Conservation (phyloP, 2,113 vertebrate species). For the Campylorhamphus procurvoides region DNA sequence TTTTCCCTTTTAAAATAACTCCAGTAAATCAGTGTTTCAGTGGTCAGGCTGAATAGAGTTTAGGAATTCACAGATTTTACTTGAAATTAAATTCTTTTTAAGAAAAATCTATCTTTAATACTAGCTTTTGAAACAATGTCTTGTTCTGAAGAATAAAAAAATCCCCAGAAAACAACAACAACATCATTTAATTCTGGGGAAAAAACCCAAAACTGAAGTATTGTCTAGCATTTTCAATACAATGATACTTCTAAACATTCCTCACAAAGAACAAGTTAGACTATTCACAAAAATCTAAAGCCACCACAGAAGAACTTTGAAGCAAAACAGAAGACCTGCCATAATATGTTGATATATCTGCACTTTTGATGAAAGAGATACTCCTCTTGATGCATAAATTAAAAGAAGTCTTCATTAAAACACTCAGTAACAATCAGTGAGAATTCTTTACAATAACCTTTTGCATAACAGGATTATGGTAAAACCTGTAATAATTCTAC, state of each 20-base stretch:
- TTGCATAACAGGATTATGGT: not conserved
- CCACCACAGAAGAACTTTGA: not conserved
- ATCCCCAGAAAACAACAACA: not conserved
- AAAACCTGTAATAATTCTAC: not conserved
- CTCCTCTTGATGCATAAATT: not conserved
- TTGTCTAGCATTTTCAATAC: not conserved
- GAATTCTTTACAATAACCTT: not conserved
- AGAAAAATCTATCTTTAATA: not conserved
- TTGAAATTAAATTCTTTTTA: not conserved
- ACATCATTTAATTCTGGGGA: not conserved
- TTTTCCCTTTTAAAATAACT: not conserved
- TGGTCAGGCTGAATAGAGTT: not conserved
- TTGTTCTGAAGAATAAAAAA: not conserved
- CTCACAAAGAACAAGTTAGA: not conserved
- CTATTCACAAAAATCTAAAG: not conserved
- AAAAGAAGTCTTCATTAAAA: not conserved
- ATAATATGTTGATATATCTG: not conserved
- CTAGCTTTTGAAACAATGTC: not conserved
- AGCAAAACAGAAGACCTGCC: not conserved
- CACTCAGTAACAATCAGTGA: not conserved
- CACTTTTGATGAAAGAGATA: not conserved
- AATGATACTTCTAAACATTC: not conserved
- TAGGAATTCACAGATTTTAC: not conserved
- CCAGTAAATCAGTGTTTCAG: not conserved
- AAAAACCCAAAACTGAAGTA: rapidly evolving